Evolutionary conservation across 1,140 invertebrate species (phyloP).

Genomic region (Aphelenchoides avenae): DNA sequence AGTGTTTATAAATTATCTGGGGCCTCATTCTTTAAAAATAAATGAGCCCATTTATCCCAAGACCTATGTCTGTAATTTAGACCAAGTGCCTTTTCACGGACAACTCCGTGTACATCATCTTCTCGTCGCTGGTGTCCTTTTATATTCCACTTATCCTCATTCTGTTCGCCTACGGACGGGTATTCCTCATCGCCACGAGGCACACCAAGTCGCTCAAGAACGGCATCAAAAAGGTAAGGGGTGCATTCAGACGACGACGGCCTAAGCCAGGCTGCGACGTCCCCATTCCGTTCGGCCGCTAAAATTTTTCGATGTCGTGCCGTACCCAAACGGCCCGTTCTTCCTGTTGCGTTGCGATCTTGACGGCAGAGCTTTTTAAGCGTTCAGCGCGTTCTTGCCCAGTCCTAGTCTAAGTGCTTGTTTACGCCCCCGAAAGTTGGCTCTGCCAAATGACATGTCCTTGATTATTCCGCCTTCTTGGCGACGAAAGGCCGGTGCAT

Average conservation of each 20-base stretch:
- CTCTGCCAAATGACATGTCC: too few relatives aligned
- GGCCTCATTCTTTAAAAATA: too few relatives aligned
- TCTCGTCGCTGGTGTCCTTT: slow-evolving; percentile 57
- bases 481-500: too few relatives aligned
- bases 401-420: too few relatives aligned
- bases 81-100: slow-evolving; percentile 55
- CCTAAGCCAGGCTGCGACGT: too few relatives aligned
- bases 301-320: background rate
- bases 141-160: slow-evolving; percentile 57
- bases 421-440: too few relatives aligned
- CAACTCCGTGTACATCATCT: slow-evolving; percentile 48
- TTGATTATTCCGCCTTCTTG: too few relatives aligned
- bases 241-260: too few relatives aligned
- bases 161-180: slow-evolving; percentile 56
- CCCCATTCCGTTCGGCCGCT: background rate
- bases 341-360: slow-evolving; percentile 16
- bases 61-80: slow-evolving; percentile 46
- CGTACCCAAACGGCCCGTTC: background rate
- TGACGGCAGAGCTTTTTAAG: background rate
- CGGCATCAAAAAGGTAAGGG: slow-evolving; percentile 53
- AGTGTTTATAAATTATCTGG: too few relatives aligned
- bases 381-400: slow-evolving; percentile 7
- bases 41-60: too few relatives aligned
- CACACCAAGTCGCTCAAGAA: slow-evolving; percentile 53
- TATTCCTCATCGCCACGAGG: slow-evolving; percentile 57